Percentiles rank a stretch among this genome's conserved stretches.
Evolutionary conservation across 2,888 invertebrate genomes (phyloP).

Genomic region (Drosophila prostipennis): DNA sequence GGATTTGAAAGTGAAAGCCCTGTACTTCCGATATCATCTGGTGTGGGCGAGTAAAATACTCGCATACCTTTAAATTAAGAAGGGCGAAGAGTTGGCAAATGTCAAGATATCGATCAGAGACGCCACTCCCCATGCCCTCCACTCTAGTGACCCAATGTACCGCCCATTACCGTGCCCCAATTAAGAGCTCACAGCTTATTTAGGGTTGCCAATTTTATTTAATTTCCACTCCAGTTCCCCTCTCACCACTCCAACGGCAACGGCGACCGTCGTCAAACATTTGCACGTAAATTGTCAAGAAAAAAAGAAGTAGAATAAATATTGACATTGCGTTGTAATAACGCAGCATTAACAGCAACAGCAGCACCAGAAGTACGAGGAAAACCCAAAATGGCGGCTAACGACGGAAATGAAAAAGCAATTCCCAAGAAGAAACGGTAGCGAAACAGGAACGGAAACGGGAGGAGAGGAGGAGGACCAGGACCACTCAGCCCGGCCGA

Average conservation of each 20-base stretch:
- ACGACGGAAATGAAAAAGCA: conserved; percentile 64
- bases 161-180: conserved; percentile 55
- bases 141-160: conserved; percentile 7
- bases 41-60: neutral
- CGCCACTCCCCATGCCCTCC: neutral
- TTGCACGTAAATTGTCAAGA: conserved; percentile 68
- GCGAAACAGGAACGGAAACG: conserved; percentile 15
- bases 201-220: conserved; percentile 72
- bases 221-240: conserved; percentile 55
- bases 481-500: conserved; percentile 35
- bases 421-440: conserved; percentile 11
- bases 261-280: conserved; percentile 63
- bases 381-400: conserved; percentile 60
- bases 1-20: conserved; percentile 38
- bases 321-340: conserved; percentile 80
- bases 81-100: neutral
- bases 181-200: conserved; percentile 65
- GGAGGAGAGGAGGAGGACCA: conserved; percentile 8
- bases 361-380: conserved; percentile 14
- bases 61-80: conserved; percentile 2
- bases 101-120: conserved; percentile 23
- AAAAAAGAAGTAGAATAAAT: conserved; percentile 57
- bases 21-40: neutral
- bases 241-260: neutral
- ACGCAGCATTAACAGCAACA: conserved; percentile 72